These are phyloP conservation scores for Scomberomorus guttatus DNA, from an alignment of 2,797 vertebrate species.

Conservation along the genomic window DNA sequence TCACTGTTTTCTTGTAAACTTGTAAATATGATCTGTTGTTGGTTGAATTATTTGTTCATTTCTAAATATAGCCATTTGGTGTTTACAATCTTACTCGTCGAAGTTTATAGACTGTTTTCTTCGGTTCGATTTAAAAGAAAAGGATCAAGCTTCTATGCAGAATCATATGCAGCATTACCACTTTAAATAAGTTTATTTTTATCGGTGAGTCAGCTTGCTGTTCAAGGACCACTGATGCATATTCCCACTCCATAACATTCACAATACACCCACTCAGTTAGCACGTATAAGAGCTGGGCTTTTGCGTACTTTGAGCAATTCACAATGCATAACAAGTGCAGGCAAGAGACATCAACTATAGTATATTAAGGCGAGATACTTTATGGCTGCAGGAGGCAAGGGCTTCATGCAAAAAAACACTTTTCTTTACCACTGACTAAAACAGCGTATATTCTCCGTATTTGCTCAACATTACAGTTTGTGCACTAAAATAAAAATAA, in stretches of 20 bases:
- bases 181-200: not conserved
- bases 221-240: constrained; percentile 60
- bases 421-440: too few relatives aligned
- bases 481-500: not conserved
- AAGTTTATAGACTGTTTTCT: constrained; percentile 21
- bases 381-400: not conserved
- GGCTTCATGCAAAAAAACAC: too few relatives aligned
- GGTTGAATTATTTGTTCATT: constrained; percentile 58
- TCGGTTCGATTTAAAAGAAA: constrained; percentile 36
- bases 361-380: not conserved
- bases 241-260: constrained; percentile 53
- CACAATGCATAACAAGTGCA: constrained; percentile 33
- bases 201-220: constrained; percentile 57
- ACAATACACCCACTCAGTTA: constrained; percentile 62
- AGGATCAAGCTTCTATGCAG: constrained; percentile 30
- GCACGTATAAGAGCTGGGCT: constrained; percentile 26
- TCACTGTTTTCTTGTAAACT: constrained; percentile 71
- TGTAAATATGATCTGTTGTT: constrained; percentile 82
- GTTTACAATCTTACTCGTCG: constrained; percentile 49
- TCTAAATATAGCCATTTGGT: constrained; percentile 68
- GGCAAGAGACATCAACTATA: not conserved
- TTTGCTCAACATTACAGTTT: too few relatives aligned
- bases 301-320: constrained; percentile 54
- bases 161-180: not conserved
- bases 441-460: too few relatives aligned